Evolutionary conservation across 1,140 invertebrate genomes (phyloP), one percentile per base, ranked within the genome.

Genomic region (Panagrolaimus sp.): DNA sequence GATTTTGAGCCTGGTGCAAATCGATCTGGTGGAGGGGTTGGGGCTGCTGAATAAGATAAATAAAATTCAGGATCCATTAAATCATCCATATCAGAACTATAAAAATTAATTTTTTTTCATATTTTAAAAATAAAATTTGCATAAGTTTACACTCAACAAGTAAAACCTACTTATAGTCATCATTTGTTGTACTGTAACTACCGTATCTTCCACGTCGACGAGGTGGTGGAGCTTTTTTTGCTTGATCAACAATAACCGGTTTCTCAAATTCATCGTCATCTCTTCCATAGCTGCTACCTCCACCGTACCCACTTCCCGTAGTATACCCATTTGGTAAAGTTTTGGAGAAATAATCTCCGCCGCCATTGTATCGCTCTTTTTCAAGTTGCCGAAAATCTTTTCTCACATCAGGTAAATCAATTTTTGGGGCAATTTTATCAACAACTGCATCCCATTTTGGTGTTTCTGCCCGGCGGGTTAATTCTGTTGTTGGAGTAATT

Each of bases 391-490:
- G 32, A 67, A 24, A 28, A 44, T 67, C 28, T 67, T 67, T 67
- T 38, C 47, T 8, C 21, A 52, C 32, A 24, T 67, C 47, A 21
- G 66, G 66, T 7, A 52, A 28, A 26, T 58, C 52, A 21, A 58
- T 28, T 58, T 58, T 52, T 58, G 67, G 26, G 32, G 38, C 26
- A 71, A 79, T 69, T 63, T 76, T 74, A 21, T 83, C 78, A 45
- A 82, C 78, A 70, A 83, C 78, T 15, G 71, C 68, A 26, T 82
- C 81, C 80, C 80, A 82, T 75, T 82, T 82, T 10, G 76, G 75
- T 21, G 76, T 78, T 47, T 76, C 73, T 7, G 76, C 46, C 12
- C 71, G 71, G 24, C 73, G 64, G 12, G 15, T 81, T 67, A 12
- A 47, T 55, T 63, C 44, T 68, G 45, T 70, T 38, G 32, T 38